Evolutionary conservation across 2,797 vertebrate genomes (phyloP).

Genomic region (Galago senegalensis): DNA sequence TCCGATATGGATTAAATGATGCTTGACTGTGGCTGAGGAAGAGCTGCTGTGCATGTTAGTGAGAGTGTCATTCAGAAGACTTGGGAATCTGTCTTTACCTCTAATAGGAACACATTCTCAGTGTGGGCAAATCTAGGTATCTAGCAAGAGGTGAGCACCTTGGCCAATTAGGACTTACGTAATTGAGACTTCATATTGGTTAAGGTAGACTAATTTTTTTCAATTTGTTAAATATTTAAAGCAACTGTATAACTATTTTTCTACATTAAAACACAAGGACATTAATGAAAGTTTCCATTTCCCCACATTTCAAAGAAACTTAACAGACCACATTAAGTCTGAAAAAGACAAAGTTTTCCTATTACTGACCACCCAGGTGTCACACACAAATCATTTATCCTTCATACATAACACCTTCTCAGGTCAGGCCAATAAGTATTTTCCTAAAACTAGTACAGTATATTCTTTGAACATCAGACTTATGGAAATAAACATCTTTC

Average conservation of each 20-base stretch:
- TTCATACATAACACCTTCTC: not conserved
- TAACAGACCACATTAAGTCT: not conserved
- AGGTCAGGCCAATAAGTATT: not conserved
- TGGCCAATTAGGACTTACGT: not conserved
- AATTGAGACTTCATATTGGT: not conserved
- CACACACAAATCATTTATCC: not conserved
- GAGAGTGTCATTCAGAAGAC: not conserved
- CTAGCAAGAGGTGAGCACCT: not conserved
- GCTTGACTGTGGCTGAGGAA: not conserved
- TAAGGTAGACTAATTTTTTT: not conserved
- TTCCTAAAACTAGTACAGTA: conserved; percentile 5
- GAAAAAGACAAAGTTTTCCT: not conserved
- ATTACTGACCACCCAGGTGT: not conserved
- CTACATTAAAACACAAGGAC: not conserved
- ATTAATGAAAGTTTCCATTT: not conserved
- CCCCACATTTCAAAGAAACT: conserved; percentile 1
- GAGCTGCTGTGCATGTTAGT: not conserved
- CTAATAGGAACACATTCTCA: not conserved
- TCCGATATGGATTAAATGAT: not conserved
- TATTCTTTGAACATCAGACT: not conserved
- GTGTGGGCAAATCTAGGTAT: not conserved
- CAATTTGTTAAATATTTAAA: not conserved
- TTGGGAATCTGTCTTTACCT: not conserved
- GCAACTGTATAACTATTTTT: conserved; percentile 26
- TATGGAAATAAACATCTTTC: conserved; percentile 18